These are phyloP conservation scores for Brachypalpus laphriformis DNA, from an alignment of 2,888 invertebrate genomes.

Conservation along the genomic window DNA sequence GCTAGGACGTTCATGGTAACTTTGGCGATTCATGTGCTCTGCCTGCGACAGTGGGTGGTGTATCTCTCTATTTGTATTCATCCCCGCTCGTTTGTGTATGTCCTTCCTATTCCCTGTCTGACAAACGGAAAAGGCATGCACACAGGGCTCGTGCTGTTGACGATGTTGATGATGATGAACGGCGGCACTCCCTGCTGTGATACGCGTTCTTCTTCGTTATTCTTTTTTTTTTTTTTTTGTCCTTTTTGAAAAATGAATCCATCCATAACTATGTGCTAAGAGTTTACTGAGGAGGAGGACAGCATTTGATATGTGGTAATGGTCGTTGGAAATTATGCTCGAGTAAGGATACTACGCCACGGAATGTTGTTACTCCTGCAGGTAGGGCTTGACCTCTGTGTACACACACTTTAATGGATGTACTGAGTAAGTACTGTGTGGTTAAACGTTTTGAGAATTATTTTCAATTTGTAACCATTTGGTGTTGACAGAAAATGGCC, in stretches of 20 bases:
- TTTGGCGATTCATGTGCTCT: slow-evolving; percentile 2
- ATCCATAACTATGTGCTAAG: slow-evolving; percentile 58
- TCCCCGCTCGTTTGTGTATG: neutral
- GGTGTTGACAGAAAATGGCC: slow-evolving; percentile 34
- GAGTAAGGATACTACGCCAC: slow-evolving; percentile 7
- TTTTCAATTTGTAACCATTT: slow-evolving; percentile 47
- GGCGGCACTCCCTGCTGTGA: slow-evolving; percentile 75
- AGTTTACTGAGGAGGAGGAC: slow-evolving; percentile 27
- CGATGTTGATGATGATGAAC: slow-evolving; percentile 60
- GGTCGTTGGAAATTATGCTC: slow-evolving; percentile 39
- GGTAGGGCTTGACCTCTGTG: slow-evolving; percentile 54
- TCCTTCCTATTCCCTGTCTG: slow-evolving; percentile 33
- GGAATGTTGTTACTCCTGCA: slow-evolving; percentile 38
- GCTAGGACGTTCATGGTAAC: slow-evolving; percentile 6
- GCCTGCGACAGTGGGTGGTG: slow-evolving; percentile 38
- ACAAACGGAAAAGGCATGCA: slow-evolving; percentile 63
- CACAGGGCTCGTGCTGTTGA: slow-evolving; percentile 50
- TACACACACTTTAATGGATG: slow-evolving; percentile 40
- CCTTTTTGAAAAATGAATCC: slow-evolving; percentile 58
- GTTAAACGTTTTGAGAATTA: slow-evolving; percentile 54
- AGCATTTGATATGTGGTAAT: slow-evolving; percentile 57
- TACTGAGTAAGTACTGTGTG: slow-evolving; percentile 33
- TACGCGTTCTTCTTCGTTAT: slow-evolving; percentile 31
- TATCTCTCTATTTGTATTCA: slow-evolving; percentile 23
- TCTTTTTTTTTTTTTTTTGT: neutral